Percentiles rank a stretch among this genome's conserved stretches.
phyloP scores from a whole-genome alignment of 2,797 vertebrate species.

The Pelobates cultripes region DNA sequence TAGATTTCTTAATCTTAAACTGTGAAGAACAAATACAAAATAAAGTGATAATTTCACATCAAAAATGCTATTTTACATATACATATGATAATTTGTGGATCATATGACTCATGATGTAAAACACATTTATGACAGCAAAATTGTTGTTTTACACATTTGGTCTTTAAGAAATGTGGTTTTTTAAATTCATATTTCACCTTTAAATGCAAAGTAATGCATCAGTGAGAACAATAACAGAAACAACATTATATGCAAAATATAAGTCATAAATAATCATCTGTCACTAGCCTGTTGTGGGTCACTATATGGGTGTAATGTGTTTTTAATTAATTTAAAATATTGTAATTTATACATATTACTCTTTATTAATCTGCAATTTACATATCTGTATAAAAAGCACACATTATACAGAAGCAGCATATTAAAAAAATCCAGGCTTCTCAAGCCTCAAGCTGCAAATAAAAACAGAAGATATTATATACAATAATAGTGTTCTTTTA shows the following conservation, averaged over 20 bases:
- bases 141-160: no score
- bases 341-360: neutral
- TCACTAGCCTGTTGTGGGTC: no score
- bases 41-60: no score
- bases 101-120: no score
- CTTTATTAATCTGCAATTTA: neutral
- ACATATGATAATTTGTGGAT: no score
- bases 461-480: conserved; percentile 1
- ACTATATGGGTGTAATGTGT: neutral
- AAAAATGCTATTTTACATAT: no score
- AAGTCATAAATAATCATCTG: neutral
- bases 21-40: no score
- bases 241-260: neutral
- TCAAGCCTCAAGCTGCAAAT: neutral
- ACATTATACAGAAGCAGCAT: neutral
- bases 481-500: neutral
- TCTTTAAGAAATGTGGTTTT: neutral
- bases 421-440: neutral
- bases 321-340: neutral
- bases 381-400: neutral
- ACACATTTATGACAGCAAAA: no score
- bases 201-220: neutral
- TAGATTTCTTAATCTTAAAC: no score
- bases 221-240: neutral
- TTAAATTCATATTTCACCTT: neutral